Evolutionary conservation across 2,888 invertebrate species (phyloP).

Genomic region (Incurvaria masculella): DNA sequence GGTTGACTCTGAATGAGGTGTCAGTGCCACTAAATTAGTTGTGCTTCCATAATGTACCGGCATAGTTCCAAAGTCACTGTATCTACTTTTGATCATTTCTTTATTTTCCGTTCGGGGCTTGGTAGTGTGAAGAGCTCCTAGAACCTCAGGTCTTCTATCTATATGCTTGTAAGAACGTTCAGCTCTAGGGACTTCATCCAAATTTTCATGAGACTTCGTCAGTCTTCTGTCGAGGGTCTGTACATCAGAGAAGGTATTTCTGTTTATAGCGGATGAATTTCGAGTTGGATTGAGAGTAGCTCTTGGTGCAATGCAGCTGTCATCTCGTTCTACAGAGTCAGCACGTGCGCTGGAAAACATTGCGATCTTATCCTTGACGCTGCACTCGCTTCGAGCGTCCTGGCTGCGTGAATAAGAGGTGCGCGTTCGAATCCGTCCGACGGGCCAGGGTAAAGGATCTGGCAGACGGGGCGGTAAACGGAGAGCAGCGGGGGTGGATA

Average conservation of each 20-base stretch:
- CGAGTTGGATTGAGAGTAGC: conserved; percentile 22
- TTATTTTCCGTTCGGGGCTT: conserved; percentile 3
- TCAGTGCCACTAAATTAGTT: conserved; percentile 32
- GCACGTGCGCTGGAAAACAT: conserved; percentile 69
- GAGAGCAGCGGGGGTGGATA: conserved; percentile 24
- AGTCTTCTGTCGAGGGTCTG: conserved; percentile 42
- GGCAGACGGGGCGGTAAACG: conserved; percentile 9
- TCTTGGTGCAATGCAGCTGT: conserved; percentile 39
- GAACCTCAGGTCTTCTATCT: conserved; percentile 42
- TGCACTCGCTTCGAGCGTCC: conserved; percentile 76
- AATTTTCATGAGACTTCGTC: conserved; percentile 49
- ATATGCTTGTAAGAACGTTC: conserved; percentile 28
- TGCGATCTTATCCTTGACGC: conserved; percentile 83
- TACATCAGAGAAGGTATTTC: conserved; percentile 36
- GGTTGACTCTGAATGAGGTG: conserved; percentile 29
- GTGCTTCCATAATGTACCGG: conserved; percentile 49
- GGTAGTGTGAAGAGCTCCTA: conserved; percentile 47
- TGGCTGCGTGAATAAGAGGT: conserved; percentile 59
- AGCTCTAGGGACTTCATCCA: conserved; percentile 43
- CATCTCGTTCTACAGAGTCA: conserved; percentile 36
- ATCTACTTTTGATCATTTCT: neutral
- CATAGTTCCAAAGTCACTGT: conserved; percentile 18
- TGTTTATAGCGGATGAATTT: conserved; percentile 28
- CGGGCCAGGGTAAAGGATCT: conserved; percentile 23
- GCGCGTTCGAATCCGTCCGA: conserved; percentile 32